Evolutionary conservation across 2,888 invertebrate genomes (phyloP).

Genomic region (Epicampocera succincta): DNA sequence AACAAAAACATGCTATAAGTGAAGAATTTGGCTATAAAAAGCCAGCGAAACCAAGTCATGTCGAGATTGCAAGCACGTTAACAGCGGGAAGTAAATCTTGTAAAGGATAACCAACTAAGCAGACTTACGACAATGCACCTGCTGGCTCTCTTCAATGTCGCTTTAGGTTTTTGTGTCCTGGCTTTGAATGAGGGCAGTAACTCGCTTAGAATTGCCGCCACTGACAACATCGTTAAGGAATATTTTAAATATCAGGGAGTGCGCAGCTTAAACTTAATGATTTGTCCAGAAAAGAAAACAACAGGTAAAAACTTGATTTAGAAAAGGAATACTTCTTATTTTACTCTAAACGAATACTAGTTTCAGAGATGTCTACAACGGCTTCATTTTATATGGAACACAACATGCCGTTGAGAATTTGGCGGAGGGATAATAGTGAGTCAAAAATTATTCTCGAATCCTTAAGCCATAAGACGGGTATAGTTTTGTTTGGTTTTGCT

Average conservation of each 20-base stretch:
- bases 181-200: neutral
- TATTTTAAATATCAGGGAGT: conserved; percentile 79
- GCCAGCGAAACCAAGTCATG: conserved; percentile 16
- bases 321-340: neutral
- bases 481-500: conserved; percentile 75
- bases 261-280: conserved; percentile 75
- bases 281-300: conserved; percentile 71
- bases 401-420: conserved; percentile 74
- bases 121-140: conserved; percentile 23
- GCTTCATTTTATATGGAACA: conserved; percentile 56
- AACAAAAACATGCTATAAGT: conserved; percentile 17
- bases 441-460: conserved; percentile 73
- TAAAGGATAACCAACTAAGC: conserved; percentile 4
- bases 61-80: conserved; percentile 28
- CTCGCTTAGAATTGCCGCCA: neutral
- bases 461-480: conserved; percentile 75
- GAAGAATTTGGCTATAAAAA: conserved; percentile 38
- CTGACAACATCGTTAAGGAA: conserved; percentile 71
- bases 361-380: neutral
- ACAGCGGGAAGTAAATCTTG: conserved; percentile 13
- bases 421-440: conserved; percentile 72
- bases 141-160: neutral
- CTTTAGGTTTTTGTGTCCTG: neutral
- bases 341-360: neutral
- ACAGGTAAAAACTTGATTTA: conserved; percentile 8